These are phyloP conservation scores for Peromyscus attwateri DNA, from an alignment of 2,797 vertebrate species.

Conservation along the genomic window DNA sequence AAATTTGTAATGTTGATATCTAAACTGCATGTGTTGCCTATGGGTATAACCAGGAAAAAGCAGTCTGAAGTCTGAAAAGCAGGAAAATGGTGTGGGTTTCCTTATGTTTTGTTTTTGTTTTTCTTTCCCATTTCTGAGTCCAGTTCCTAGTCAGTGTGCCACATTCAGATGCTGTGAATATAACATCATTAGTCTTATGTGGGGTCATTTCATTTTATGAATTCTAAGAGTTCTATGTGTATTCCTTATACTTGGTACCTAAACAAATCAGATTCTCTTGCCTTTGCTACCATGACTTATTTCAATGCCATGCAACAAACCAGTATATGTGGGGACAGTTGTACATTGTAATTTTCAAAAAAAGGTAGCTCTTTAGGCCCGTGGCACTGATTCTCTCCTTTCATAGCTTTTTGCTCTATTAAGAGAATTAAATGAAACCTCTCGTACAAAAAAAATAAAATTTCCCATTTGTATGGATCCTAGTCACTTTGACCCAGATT, in stretches of 20 bases:
- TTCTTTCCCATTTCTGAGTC: conserved; percentile 29
- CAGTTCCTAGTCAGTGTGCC: conserved; percentile 83
- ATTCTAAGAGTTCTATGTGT: conserved; percentile 81
- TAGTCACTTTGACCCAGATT: conserved; percentile 82
- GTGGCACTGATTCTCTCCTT: conserved; percentile 75
- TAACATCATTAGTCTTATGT: conserved; percentile 79
- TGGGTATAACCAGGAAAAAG: conserved; percentile 80
- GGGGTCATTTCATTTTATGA: conserved; percentile 82
- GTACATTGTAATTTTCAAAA: conserved; percentile 84
- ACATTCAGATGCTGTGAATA: conserved; percentile 81
- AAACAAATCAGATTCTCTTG: conserved; percentile 82
- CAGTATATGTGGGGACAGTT: conserved; percentile 82
- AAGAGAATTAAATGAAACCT: conserved; percentile 78
- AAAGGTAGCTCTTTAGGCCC: conserved; percentile 82
- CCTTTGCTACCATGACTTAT: conserved; percentile 84
- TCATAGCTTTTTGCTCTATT: conserved; percentile 79
- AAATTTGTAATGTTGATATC: conserved; percentile 77
- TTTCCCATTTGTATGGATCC: conserved; percentile 72
- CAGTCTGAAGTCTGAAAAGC: conserved; percentile 76
- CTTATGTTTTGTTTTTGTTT: conserved; percentile 45
- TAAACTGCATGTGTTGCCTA: conserved; percentile 72
- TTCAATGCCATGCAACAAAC: conserved; percentile 82
- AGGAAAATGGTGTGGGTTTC: conserved; percentile 80
- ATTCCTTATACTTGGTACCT: conserved; percentile 76
- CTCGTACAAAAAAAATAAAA: conserved; percentile 60